Percentiles rank a stretch among this genome's conserved stretches.
Evolutionary conservation across 2,888 invertebrate genomes (phyloP).

Genomic region (Drosophila testacea): DNA sequence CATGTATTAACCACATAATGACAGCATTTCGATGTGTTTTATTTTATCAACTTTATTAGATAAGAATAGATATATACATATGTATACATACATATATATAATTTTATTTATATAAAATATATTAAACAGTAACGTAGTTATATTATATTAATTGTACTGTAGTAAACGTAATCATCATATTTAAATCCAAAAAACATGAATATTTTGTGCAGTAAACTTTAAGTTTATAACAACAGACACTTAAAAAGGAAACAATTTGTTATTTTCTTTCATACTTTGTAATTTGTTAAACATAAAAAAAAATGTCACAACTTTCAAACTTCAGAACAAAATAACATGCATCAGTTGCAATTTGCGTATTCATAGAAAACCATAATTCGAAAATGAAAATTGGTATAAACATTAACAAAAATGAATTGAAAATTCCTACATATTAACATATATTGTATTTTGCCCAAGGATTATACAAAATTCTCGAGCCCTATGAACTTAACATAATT

Average conservation of each 20-base stretch:
- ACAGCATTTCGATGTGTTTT: constrained; percentile 3
- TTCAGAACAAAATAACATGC: constrained; percentile 15
- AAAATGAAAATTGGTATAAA: constrained; percentile 67
- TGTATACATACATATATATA: constrained; percentile 53
- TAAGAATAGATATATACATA: constrained; percentile 61
- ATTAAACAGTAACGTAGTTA: constrained; percentile 68
- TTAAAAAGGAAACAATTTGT: constrained; percentile 33
- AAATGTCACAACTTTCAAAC: constrained; percentile 46
- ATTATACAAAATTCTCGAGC: constrained; percentile 18
- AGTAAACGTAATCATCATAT: constrained; percentile 64
- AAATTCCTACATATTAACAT: constrained; percentile 13
- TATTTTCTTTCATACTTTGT: constrained; percentile 10
- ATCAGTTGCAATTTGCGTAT: constrained; percentile 29
- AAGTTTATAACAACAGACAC: constrained; percentile 63
- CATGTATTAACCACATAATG: neutral
- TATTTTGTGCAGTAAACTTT: constrained; percentile 69
- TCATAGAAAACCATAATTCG: constrained; percentile 55
- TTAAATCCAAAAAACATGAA: constrained; percentile 58
- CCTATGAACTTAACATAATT: constrained; percentile 49
- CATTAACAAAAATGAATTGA: constrained; percentile 34
- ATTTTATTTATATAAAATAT: constrained; percentile 65
- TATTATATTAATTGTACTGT: constrained; percentile 69
- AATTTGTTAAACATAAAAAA: constrained; percentile 35
- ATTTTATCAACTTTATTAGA: constrained; percentile 67
- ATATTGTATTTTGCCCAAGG: constrained; percentile 19